Base-by-base conservation (phyloP, 2,888 invertebrate species). In the Margaritifera margaritifera region DNA sequence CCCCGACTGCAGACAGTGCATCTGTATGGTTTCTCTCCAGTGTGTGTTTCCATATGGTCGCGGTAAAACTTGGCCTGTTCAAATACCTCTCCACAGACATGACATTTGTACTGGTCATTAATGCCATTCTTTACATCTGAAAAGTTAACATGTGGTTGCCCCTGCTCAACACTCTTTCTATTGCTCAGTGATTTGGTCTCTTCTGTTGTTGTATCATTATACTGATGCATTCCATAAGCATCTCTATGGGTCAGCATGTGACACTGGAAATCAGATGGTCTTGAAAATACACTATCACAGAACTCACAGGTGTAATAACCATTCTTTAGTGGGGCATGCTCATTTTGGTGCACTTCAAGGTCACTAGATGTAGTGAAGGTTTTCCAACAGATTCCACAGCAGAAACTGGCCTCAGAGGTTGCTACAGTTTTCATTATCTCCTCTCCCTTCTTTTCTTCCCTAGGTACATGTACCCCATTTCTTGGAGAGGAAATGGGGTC, bases 161-260 rank as follows among this genome's bases (percentile, higher is more conserved):
- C 42, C 15, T 62, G 50, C 24, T 62, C n/a, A n/a, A 22, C n/a
- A 31, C 50, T 61, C n/a, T 20, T 62, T 51, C 52, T 25, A 6
- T 24, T 22, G 20, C 19, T 24, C 25, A 42, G 42, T 42, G 42
- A 42, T 15, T 15, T 15, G 15, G 42, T 42, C 42, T 42, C 42
- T 42, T 42, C 42, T 42, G 15, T 42, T 31, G 31, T 31, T 42
- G 42, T 42, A 42, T 42, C 2, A 15, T 42, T 42, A 42, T 42
- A 11, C 42, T 42, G 42, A 15, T 42, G 42, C 42, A 42, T 42
- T 42, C 11, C 42, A 42, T 3, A 3, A 42, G 22, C 24, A 62
- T 64, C 27, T 31, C 57, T 22, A 57, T 71, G 71, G 20, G 65
- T 66, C 18, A 64, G 20, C 53, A 72, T n/a, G 57, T 72, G 72